Conservation (phyloP, 2,797 vertebrate genomes). For the Hoplostethus atlanticus region DNA sequence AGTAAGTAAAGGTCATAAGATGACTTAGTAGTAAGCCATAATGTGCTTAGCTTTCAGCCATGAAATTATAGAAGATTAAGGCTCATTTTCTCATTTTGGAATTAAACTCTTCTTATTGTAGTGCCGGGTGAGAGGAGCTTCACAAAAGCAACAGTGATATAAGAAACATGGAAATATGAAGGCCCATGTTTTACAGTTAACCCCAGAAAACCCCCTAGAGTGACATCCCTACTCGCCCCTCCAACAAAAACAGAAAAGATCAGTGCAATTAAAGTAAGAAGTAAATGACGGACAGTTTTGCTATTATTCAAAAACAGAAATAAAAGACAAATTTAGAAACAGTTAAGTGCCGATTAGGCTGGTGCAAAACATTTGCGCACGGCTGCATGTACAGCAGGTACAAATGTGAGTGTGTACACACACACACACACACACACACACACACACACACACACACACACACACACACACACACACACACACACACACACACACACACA, state of each 20-base stretch:
- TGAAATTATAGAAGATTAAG: no score
- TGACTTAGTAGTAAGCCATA: no score
- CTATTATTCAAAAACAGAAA: slow-evolving; percentile 21
- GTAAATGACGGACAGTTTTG: slow-evolving; percentile 5
- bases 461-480: no score
- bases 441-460: no score
- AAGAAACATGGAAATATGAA: background rate
- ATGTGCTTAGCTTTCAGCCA: no score
- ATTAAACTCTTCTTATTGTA: no score
- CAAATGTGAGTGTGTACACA: slow-evolving; percentile 6
- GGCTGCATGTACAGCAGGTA: slow-evolving; percentile 58
- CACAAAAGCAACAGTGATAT: background rate
- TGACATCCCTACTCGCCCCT: background rate
- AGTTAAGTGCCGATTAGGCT: slow-evolving; percentile 66
- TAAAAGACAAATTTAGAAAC: slow-evolving; percentile 33
- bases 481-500: no score
- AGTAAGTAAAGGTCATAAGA: no score
- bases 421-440: no score
- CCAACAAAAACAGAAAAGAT: slow-evolving; percentile 22
- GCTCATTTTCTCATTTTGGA: no score
- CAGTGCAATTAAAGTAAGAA: slow-evolving; percentile 72
- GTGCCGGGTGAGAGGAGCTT: background rate
- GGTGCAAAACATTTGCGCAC: slow-evolving; percentile 63
- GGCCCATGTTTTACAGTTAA: background rate
- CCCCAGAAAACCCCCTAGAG: no score